Conservation (phyloP, 1,140 invertebrate species). For the Lineus longissimus region DNA sequence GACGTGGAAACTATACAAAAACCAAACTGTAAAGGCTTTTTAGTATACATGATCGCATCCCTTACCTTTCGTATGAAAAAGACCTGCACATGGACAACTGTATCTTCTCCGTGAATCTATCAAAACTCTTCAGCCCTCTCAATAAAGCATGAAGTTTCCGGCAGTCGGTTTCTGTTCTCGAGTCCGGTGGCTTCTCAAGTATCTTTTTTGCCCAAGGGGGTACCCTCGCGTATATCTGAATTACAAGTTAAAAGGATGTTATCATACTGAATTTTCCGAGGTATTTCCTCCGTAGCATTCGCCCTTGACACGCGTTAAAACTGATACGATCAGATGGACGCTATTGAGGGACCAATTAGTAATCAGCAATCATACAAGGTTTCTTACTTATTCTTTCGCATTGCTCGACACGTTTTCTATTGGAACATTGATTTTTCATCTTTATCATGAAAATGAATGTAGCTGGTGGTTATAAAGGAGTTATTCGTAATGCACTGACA, state of each 20-base stretch:
- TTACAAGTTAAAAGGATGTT: neutral
- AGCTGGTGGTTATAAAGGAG: too few relatives aligned
- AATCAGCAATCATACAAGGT: neutral
- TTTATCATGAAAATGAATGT: too few relatives aligned
- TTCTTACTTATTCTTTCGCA: too few relatives aligned
- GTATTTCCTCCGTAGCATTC: neutral
- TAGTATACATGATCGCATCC: neutral
- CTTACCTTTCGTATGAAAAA: slow-evolving; percentile 31
- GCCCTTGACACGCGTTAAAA: neutral
- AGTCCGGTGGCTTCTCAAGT: slow-evolving; percentile 25
- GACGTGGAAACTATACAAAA: neutral
- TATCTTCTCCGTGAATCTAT: slow-evolving; percentile 43
- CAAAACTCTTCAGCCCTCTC: slow-evolving; percentile 36
- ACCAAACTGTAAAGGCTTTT: neutral
- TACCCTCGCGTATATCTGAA: slow-evolving; percentile 32
- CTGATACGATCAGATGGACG: too few relatives aligned
- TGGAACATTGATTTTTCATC: too few relatives aligned
- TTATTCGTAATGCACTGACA: too few relatives aligned
- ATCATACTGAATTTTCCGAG: neutral
- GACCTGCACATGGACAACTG: slow-evolving; percentile 39
- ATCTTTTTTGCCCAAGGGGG: slow-evolving; percentile 36
- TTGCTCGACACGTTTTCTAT: too few relatives aligned
- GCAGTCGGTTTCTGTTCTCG: slow-evolving; percentile 31
- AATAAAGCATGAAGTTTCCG: slow-evolving; percentile 36
- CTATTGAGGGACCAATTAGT: neutral